Evolutionary conservation across 2,113 vertebrate species (phyloP), one percentile per base, ranked within the genome.

Genomic region (Nothoprocta perdicaria): DNA sequence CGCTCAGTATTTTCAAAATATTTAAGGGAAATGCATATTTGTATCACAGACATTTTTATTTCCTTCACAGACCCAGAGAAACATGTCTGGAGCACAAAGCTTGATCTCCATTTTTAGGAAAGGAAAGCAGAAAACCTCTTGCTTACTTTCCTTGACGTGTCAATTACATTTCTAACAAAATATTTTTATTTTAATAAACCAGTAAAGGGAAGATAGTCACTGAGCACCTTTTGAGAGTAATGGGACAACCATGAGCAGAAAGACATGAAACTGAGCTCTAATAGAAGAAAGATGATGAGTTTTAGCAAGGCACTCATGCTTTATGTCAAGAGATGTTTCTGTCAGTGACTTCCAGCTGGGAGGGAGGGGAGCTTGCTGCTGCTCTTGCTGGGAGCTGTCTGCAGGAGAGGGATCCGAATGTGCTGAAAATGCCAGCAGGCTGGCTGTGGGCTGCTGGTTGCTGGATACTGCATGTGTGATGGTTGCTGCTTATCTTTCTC

Each of bases 1-100:
- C 1, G 0, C 23, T 29, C 67, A 68, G 52, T 80, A 85, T 95
- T 96, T 94, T 77, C 90, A 89, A 93, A 96, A 80, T 93, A 87
- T 94, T 94, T 80, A 89, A 89, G 72, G 12, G 60, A 83, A 61
- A 71, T 71, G 57, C 45, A 10, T 78, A 79, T 88, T 89, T 80
- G 57, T 72, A 80, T 57, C 68, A 80, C 92, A 87, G 72, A 71
- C 17, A 10, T 35, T 21, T 84, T 89, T 63, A 38, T 90, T 93
- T 95, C 80, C 83, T 2, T 2, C 55, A 69, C 19, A 84, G 77
- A 76, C 41, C 31, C 9, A 35, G n/a, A 68, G 80, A 79, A 94
- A 5, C 17, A 22, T 12, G 40, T 18, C 45, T 40, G 11, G 40
- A 58, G 35, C 69, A 55, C 66, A 86, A 65, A 92, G 74, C 75